Percentiles rank a stretch among this genome's conserved stretches.
These are phyloP conservation scores for Heliothis peltigera DNA, from an alignment of 2,888 invertebrate species.

Conservation along the genomic window DNA sequence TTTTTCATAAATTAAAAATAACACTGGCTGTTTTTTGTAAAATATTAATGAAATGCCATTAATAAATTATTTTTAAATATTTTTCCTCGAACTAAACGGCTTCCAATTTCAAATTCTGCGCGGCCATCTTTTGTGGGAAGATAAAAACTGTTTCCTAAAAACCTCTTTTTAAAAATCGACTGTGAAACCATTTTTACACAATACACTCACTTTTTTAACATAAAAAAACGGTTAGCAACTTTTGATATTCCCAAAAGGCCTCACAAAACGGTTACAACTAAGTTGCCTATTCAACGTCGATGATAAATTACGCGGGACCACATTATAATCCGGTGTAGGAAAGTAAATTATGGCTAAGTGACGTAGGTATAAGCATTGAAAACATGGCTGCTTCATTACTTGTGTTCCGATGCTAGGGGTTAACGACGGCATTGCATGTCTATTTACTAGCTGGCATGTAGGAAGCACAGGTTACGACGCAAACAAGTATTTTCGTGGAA, in stretches of 20 bases:
- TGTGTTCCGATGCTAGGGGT: constrained; percentile 16
- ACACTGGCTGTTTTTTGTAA: not conserved
- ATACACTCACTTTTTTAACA: constrained; percentile 1
- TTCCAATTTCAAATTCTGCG: not conserved
- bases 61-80: not conserved
- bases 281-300: constrained; percentile 33
- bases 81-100: not conserved
- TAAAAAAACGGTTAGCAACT: constrained; percentile 25
- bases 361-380: constrained; percentile 22
- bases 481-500: constrained; percentile 43
- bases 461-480: constrained; percentile 37
- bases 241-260: constrained; percentile 14
- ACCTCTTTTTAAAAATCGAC: not conserved
- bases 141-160: constrained; percentile 1
- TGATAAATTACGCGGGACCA: constrained; percentile 49
- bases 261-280: constrained; percentile 26
- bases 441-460: constrained; percentile 29
- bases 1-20: not conserved
- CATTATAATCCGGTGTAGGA: constrained; percentile 39
- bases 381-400: constrained; percentile 28
- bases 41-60: not conserved
- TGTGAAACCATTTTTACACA: constrained; percentile 8
- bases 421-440: constrained; percentile 60
- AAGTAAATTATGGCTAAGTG: constrained; percentile 45
- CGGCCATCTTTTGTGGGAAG: not conserved